Evolutionary conservation across 2,797 vertebrate species (phyloP).

Genomic region (Helarctos malayanus): DNA sequence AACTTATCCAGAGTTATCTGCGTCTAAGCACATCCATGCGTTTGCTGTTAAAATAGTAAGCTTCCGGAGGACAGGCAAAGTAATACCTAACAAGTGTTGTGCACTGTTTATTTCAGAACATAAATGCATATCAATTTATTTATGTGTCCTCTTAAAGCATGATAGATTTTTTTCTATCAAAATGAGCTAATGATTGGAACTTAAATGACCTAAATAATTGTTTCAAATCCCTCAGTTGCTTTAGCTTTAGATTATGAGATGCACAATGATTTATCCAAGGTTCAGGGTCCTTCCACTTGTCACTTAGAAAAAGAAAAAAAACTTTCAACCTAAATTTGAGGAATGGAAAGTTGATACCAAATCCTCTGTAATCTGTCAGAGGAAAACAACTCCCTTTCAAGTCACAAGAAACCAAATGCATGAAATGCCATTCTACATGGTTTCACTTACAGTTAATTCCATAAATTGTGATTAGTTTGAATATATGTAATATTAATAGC

Average conservation of each 20-base stretch:
- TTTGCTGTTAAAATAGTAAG: neutral
- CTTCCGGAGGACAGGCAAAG: neutral
- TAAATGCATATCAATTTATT: neutral
- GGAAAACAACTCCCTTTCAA: slow-evolving; percentile 60
- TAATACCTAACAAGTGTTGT: neutral
- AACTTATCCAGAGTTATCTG: neutral
- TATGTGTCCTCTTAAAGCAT: neutral
- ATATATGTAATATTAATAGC: slow-evolving; percentile 59
- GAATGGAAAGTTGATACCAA: slow-evolving; percentile 39
- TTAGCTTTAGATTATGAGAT: neutral
- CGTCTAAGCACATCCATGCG: neutral
- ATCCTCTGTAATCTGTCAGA: slow-evolving; percentile 47
- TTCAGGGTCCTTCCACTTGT: neutral
- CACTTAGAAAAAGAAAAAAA: neutral
- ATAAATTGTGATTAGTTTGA: slow-evolving; percentile 58
- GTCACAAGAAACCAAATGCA: slow-evolving; percentile 49
- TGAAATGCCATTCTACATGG: slow-evolving; percentile 47
- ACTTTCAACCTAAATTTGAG: neutral
- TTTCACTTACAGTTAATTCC: slow-evolving; percentile 58
- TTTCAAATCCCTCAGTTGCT: neutral
- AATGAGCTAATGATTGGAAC: slow-evolving; percentile 19
- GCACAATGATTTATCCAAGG: slow-evolving; percentile 13
- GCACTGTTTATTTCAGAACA: neutral
- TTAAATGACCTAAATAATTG: slow-evolving; percentile 7
- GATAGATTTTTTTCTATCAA: slow-evolving; percentile 29